Base-by-base conservation (phyloP, 2,888 invertebrate species). In the Syritta pipiens region DNA sequence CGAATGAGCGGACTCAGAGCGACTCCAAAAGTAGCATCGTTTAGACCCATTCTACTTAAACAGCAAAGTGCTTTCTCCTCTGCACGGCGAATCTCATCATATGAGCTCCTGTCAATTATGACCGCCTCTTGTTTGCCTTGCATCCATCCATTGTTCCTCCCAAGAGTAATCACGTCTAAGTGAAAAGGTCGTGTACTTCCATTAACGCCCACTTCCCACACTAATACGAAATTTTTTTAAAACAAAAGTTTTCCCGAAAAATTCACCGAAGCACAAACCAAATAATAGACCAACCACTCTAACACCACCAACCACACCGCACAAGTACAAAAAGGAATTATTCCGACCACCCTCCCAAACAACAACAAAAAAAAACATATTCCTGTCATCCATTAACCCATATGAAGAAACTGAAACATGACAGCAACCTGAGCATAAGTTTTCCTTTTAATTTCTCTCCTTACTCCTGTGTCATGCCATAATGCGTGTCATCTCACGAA, bases 391-490 rank as follows among this genome's bases (percentile, higher is more conserved):
- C 71, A 71, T 53, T 62, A 53, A 48, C 71, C 28, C 62, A 71
- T 37, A 62, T 62, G 62, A 71, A 30, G 37, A 62, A 53, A 62
- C 55, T 46, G 53, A 24, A 71, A 53, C 71, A 71, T 55, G 62
- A 53, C 71, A 71, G 55, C 71, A 62, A 71, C 55, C 71, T 62
- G 53, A 71, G 71, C 62, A 71, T 55, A 53, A 62, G 71, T 71
- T 71, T 48, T 48, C 24, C 26, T 55, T 62, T 60, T 59, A 69
- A 69, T 59, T 49, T 49, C 30, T 32, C 30, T 19, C 5, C 10
- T 24, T 42, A 24, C 55, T 51, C 44, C 26, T 19, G 32, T 44
- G 60, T 44, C 44, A 35, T 19, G 32, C 69, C 24, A 42, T 59
- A 35, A 62, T 46, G 62, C 40, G 59, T 62, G 62, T 71, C 62